Percentiles rank a stretch among this genome's conserved stretches.
These are phyloP conservation scores for Pyralis farinalis DNA, from an alignment of 2,888 invertebrate genomes.

Conservation along the genomic window DNA sequence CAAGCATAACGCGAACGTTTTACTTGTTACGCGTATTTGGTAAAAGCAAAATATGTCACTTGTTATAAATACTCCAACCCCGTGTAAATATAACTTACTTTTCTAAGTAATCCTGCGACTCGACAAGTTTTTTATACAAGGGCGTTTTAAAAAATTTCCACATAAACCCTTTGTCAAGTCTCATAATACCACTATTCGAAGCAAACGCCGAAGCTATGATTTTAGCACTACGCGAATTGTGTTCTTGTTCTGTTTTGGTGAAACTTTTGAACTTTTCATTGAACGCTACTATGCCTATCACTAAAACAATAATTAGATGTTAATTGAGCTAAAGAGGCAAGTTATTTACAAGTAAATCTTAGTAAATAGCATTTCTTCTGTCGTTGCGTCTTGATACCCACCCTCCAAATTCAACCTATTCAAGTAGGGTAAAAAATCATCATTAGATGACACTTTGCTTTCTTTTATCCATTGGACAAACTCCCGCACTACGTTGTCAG, in stretches of 20 bases:
- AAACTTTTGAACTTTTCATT: constrained; percentile 86
- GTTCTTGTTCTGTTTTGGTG: constrained; percentile 76
- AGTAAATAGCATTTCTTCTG: no score
- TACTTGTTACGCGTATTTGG: no score
- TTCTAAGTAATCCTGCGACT: constrained; percentile 88
- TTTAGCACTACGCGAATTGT: constrained; percentile 83
- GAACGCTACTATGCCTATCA: constrained; percentile 87
- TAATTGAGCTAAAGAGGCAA: background rate
- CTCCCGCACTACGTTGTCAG: constrained; percentile 84
- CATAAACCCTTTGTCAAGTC: constrained; percentile 85
- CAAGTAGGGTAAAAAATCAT: constrained; percentile 86
- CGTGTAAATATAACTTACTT: constrained; percentile 51
- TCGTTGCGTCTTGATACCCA: constrained; percentile 39
- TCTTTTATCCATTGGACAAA: constrained; percentile 78
- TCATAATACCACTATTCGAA: constrained; percentile 86
- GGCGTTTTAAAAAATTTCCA: constrained; percentile 89
- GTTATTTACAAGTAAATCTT: background rate
- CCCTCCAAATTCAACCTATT: constrained; percentile 90
- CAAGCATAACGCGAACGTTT: no score
- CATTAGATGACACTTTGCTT: constrained; percentile 33
- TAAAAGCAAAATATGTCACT: no score
- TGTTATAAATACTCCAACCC: no score
- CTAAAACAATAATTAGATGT: constrained; percentile 71
- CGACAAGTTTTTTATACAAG: constrained; percentile 83
- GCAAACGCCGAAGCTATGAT: constrained; percentile 87